Evolutionary conservation across 2,113 vertebrate species (phyloP).

Genomic region (Microtus richardsoni): DNA sequence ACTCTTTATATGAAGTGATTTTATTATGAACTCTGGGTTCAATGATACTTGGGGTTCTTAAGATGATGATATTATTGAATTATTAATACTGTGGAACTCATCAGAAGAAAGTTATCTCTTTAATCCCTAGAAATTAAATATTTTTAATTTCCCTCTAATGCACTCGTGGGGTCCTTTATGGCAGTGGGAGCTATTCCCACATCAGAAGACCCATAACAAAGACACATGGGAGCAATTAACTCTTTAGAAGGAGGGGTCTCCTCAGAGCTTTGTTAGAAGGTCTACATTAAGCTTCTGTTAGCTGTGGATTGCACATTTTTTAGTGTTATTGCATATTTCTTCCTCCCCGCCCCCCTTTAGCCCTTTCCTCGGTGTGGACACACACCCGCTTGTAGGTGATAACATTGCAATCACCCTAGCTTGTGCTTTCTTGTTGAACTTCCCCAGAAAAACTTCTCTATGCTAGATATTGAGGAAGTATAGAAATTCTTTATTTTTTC

Average conservation of each 20-base stretch:
- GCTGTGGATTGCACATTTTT: background rate
- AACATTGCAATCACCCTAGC: background rate
- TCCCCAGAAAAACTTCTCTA: background rate
- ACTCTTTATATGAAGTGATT: conserved; percentile 8
- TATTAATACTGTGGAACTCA: conserved; percentile 38
- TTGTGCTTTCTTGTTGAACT: conserved; percentile 24
- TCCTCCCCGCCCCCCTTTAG: background rate
- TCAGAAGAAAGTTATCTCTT: conserved; percentile 16
- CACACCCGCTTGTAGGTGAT: background rate
- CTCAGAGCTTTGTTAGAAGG: conserved; percentile 1
- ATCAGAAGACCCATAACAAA: background rate
- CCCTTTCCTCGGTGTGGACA: background rate
- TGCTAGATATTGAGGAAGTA: background rate
- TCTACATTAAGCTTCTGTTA: background rate
- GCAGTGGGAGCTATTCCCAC: conserved; percentile 20
- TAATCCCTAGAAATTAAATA: conserved; percentile 35
- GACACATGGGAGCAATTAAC: conserved; percentile 22
- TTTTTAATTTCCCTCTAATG: conserved; percentile 44
- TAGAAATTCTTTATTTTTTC: background rate
- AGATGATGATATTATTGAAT: conserved; percentile 42
- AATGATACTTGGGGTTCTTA: conserved; percentile 5
- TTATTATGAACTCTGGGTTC: conserved; percentile 12
- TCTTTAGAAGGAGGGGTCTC: background rate
- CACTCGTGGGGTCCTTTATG: conserved; percentile 17
- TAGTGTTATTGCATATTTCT: too few relatives aligned